A percentile compares a stretch with the other conserved stretches of the same genome.
Conservation (phyloP, 1,140 invertebrate genomes). For the Diploscapter pachys region DNA sequence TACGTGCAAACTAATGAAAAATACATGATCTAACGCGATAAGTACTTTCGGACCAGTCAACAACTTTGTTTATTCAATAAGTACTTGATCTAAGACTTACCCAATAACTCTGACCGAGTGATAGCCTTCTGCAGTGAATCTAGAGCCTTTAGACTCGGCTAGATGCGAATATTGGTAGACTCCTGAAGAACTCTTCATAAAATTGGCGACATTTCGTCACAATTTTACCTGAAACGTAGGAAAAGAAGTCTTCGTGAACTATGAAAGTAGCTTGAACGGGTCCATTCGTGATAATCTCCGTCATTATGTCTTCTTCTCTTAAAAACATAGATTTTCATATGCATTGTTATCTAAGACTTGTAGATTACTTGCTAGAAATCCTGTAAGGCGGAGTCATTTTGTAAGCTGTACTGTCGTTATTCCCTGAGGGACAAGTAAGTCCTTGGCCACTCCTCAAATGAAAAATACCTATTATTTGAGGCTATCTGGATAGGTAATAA, state of each 20-base stretch:
- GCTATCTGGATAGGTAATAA: too few species aligned
- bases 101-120: slow-evolving; percentile 86
- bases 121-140: slow-evolving; percentile 67
- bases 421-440: slow-evolving; percentile 58
- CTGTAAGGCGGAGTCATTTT: slow-evolving; percentile 80
- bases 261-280: slow-evolving; percentile 90
- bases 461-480: too few species aligned
- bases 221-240: slow-evolving; percentile 67
- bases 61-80: not conserved
- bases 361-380: slow-evolving; percentile 61
- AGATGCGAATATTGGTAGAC: slow-evolving; percentile 72
- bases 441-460: slow-evolving; percentile 56
- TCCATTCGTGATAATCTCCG: slow-evolving; percentile 81
- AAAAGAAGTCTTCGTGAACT: slow-evolving; percentile 84
- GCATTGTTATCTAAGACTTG: not conserved
- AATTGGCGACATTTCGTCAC: not conserved
- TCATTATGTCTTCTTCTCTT: slow-evolving; percentile 77
- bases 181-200: slow-evolving; percentile 61
- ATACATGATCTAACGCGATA: not conserved
- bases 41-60: not conserved
- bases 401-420: slow-evolving; percentile 51
- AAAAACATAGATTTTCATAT: not conserved
- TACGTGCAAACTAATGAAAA: not conserved
- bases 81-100: slow-evolving; percentile 44
- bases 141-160: slow-evolving; percentile 59